Evolutionary conservation across 2,113 vertebrate species (phyloP).

Genomic region (Pao palembangensis): DNA sequence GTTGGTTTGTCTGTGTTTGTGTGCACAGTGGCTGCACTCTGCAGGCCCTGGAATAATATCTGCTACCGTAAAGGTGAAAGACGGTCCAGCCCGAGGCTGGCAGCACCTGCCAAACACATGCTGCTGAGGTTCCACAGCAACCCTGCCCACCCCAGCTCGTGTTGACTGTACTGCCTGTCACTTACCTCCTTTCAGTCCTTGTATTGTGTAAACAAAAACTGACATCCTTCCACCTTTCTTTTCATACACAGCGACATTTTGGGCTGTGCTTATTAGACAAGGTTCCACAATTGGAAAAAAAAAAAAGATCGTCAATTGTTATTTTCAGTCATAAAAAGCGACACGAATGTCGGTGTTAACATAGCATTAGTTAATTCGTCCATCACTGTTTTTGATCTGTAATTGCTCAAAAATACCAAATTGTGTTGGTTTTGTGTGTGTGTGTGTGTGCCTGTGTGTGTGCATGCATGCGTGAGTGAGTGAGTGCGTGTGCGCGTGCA

Average conservation of each 20-base stretch:
- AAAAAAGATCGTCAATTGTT: slow-evolving; percentile 9
- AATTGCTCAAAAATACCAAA: slow-evolving; percentile 51
- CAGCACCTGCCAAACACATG: slow-evolving; percentile 53
- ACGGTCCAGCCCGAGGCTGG: slow-evolving; percentile 44
- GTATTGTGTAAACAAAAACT: slow-evolving; percentile 3
- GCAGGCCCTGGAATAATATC: slow-evolving; percentile 49
- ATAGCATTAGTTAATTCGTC: slow-evolving; percentile 43
- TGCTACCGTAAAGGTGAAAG: slow-evolving; percentile 50
- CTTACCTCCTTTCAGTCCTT: not conserved
- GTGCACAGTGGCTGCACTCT: slow-evolving; percentile 19
- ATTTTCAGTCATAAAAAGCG: slow-evolving; percentile 25
- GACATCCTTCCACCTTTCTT: not conserved
- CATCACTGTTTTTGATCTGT: slow-evolving; percentile 31
- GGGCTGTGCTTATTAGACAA: slow-evolving; percentile 17
- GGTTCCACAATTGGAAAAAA: slow-evolving; percentile 4
- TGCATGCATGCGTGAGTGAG: slow-evolving; percentile 6
- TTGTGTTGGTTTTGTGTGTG: slow-evolving; percentile 29
- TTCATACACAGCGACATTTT: slow-evolving; percentile 18
- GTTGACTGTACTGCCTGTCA: slow-evolving; percentile 28
- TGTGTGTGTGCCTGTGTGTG: slow-evolving; percentile 26
- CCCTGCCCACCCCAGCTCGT: slow-evolving; percentile 27
- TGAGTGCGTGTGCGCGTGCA: slow-evolving; percentile 25
- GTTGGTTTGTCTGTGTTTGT: slow-evolving; percentile 35
- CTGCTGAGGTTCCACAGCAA: slow-evolving; percentile 29
- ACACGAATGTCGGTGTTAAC: slow-evolving; percentile 23